These are phyloP conservation scores for Palythoa grandis DNA, from an alignment of 92 coral and sea anemone species.

Conservation along the genomic window DNA sequence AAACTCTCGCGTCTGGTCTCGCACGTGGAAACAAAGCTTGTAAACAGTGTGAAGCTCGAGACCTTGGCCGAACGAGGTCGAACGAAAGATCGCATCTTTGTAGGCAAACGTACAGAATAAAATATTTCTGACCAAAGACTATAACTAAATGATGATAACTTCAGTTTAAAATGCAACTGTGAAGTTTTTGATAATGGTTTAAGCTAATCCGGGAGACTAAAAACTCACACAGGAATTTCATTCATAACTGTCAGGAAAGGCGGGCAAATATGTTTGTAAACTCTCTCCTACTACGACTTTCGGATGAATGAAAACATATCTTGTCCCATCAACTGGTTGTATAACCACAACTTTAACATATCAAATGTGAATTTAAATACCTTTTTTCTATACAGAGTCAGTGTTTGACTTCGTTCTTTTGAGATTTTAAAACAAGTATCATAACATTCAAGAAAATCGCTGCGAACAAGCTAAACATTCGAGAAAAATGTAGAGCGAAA, in stretches of 20 bases:
- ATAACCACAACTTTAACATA: not conserved
- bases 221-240: slow-evolving; percentile 63
- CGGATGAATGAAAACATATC: slow-evolving; percentile 29
- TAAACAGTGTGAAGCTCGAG: slow-evolving; percentile 13
- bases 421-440: not conserved
- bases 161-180: not conserved
- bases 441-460: slow-evolving; percentile 15
- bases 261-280: slow-evolving; percentile 66
- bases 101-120: not conserved
- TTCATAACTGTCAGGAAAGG: slow-evolving; percentile 55
- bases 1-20: slow-evolving; percentile 26
- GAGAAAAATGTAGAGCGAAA: not conserved
- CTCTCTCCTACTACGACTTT: slow-evolving; percentile 13
- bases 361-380: not conserved
- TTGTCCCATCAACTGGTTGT: not conserved
- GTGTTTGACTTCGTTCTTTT: not conserved
- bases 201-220: slow-evolving; percentile 3
- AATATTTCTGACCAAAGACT: not conserved
- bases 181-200: not conserved
- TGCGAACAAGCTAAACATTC: slow-evolving; percentile 1
- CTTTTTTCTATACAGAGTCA: not conserved
- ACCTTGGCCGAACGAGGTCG: slow-evolving; percentile 27
- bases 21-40: slow-evolving; percentile 49
- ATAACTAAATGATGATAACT: not conserved
- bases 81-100: slow-evolving; percentile 2